Percentiles rank a stretch among this genome's conserved stretches.
Evolutionary conservation across 2,888 invertebrate species (phyloP).

Genomic region (Andrena bicolor): DNA sequence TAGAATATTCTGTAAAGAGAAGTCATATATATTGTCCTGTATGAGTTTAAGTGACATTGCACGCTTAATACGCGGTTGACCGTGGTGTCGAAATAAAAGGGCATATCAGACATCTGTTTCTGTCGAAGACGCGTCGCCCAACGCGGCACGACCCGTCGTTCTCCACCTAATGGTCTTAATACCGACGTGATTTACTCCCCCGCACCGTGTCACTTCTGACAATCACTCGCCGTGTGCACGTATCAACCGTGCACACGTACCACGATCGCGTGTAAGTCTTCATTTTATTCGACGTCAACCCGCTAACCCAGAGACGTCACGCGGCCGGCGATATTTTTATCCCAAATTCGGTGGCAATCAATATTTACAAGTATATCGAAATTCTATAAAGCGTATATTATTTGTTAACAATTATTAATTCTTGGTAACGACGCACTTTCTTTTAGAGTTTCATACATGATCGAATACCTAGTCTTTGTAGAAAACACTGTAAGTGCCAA

Average conservation of each 20-base stretch:
- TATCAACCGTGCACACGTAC: slow-evolving; percentile 45
- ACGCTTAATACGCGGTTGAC: slow-evolving; percentile 17
- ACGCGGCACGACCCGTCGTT: slow-evolving; percentile 50
- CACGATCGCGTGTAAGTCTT: slow-evolving; percentile 58
- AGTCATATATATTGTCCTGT: no score
- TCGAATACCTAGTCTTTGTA: no score
- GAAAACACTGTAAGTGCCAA: no score
- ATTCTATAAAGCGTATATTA: no score
- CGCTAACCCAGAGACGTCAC: slow-evolving; percentile 67
- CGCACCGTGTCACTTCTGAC: slow-evolving; percentile 62
- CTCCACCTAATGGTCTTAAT: slow-evolving; percentile 77
- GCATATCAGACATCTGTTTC: slow-evolving; percentile 58
- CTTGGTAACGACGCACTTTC: no score
- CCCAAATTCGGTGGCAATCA: background rate
- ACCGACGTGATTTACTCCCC: slow-evolving; percentile 77
- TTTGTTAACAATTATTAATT: no score
- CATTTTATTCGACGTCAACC: slow-evolving; percentile 66
- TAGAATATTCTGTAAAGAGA: no score
- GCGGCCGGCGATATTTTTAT: slow-evolving; percentile 31
- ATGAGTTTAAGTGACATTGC: no score
- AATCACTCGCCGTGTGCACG: slow-evolving; percentile 53
- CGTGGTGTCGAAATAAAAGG: slow-evolving; percentile 62
- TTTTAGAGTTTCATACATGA: no score
- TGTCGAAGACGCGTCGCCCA: slow-evolving; percentile 53
- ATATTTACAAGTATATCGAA: background rate